A percentile compares a stretch with the other conserved stretches of the same genome.
These are phyloP conservation scores for Falco biarmicus DNA, from an alignment of 2,797 vertebrate species.

Conservation along the genomic window DNA sequence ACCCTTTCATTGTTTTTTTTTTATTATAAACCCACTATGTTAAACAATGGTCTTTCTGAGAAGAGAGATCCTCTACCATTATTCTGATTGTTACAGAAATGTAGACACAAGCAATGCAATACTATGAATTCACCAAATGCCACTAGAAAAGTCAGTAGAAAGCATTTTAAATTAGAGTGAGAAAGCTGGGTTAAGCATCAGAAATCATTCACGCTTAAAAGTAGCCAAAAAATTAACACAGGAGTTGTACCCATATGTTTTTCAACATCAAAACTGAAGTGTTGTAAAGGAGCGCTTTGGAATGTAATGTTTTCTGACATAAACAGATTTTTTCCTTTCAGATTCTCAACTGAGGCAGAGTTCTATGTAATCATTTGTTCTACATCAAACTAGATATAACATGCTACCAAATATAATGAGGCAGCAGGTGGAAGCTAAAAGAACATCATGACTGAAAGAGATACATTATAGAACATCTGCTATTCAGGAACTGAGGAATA, in stretches of 20 bases:
- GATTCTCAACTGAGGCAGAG: not conserved
- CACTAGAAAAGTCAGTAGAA: not conserved
- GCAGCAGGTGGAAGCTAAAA: not conserved
- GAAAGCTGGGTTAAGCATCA: not conserved
- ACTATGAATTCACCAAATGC: not conserved
- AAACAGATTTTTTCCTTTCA: not conserved
- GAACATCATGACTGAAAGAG: not conserved
- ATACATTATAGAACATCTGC: not conserved
- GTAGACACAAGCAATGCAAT: not conserved
- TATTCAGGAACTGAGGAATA: not conserved
- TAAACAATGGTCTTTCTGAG: not conserved
- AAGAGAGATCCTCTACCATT: not conserved
- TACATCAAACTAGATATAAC: not conserved
- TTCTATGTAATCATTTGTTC: not conserved
- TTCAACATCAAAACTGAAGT: not conserved
- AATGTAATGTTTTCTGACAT: not conserved
- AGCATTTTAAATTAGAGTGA: not conserved
- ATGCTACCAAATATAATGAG: not conserved
- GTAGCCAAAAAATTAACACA: not conserved
- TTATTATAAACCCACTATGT: not conserved
- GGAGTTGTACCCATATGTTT: not conserved
- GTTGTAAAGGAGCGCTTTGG: not conserved
- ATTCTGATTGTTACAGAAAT: not conserved
- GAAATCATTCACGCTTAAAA: not conserved
- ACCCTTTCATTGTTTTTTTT: not conserved